Evolutionary conservation across 2,888 invertebrate species (phyloP), one percentile per base, ranked within the genome.

Genomic region (Tipula confusa): DNA sequence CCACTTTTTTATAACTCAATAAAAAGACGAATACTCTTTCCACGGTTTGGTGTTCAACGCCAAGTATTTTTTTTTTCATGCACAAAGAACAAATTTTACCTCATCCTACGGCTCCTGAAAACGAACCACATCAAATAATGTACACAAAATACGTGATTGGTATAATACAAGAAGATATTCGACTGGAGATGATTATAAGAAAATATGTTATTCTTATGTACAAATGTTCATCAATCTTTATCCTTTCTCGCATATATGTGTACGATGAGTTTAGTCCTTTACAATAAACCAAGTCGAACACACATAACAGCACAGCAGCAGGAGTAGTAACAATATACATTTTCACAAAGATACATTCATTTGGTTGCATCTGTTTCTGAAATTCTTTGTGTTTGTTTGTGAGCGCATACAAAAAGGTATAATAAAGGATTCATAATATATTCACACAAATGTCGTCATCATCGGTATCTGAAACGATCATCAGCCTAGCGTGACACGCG

Each of bases 1-100:
- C 64, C 64, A 64, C 64, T 64, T 64, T n/a, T n/a, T 64, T 64
- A 64, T 64, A 64, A 64, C 64, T 64, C 64, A 64, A 64, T 64
- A 64, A 64, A 64, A 64, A 64, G 64, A 64, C 64, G 64, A 64
- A 64, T 24, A 9, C 64, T 24, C 64, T 7, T 64, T 64, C 64
- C 64, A 64, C 18, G 18, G 13, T 38, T 64, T 64, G 64, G 9
- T 64, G 13, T 64, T 43, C 24, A 18, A 64, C 24, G 24, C 64
- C 64, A 64, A 24, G 3, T 64, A 11, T 64, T 7, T 64, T 1
- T 43, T 43, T 2, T 3, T 43, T 38, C 13, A 38, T 43, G 43
- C 24, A 24, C 2, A 64, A 24, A 64, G 24, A 64, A 36, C n/a
- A 43, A 18, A 24, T 9, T 9, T 7, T 24, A 7, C 64, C 43